Conservation (phyloP, 2,888 invertebrate genomes). For the Tachina grossa region DNA sequence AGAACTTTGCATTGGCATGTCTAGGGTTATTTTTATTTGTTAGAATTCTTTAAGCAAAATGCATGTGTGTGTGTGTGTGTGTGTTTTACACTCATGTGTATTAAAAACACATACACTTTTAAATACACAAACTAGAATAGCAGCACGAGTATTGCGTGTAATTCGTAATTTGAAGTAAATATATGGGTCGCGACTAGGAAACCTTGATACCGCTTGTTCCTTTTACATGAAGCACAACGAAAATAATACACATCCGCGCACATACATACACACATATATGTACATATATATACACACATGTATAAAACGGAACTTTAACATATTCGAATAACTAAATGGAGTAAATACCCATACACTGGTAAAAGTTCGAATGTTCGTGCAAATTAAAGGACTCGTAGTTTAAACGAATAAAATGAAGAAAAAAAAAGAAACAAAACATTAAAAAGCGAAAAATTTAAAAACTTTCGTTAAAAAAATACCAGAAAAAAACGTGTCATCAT, state of each 20-base stretch:
- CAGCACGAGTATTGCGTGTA: conserved; percentile 76
- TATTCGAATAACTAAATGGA: too few species aligned
- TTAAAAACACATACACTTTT: not conserved
- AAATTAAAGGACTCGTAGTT: conserved; percentile 40
- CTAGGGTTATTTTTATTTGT: conserved; percentile 68
- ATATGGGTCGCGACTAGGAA: conserved; percentile 76
- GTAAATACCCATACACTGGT: not conserved
- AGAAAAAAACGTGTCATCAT: conserved; percentile 49
- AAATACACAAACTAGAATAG: too few species aligned
- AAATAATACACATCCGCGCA: not conserved
- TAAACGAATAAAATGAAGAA: conserved; percentile 25
- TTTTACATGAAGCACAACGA: conserved; percentile 13
- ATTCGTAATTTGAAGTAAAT: conserved; percentile 78
- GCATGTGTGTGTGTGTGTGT: not conserved
- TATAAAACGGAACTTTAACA: not conserved
- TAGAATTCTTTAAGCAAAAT: conserved; percentile 14
- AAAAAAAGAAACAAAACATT: not conserved
- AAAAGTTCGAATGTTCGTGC: conserved; percentile 20
- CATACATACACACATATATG: conserved; percentile 9
- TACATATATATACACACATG: not conserved
- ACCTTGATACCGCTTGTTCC: conserved; percentile 71
- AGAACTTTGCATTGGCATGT: conserved; percentile 69
- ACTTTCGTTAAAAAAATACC: too few species aligned
- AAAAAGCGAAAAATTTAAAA: conserved; percentile 25
- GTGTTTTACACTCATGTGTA: not conserved